A percentile compares a stretch with the other conserved stretches of the same genome.
Evolutionary conservation across 2,797 vertebrate genomes (phyloP).

Genomic region (Gila robusta): DNA sequence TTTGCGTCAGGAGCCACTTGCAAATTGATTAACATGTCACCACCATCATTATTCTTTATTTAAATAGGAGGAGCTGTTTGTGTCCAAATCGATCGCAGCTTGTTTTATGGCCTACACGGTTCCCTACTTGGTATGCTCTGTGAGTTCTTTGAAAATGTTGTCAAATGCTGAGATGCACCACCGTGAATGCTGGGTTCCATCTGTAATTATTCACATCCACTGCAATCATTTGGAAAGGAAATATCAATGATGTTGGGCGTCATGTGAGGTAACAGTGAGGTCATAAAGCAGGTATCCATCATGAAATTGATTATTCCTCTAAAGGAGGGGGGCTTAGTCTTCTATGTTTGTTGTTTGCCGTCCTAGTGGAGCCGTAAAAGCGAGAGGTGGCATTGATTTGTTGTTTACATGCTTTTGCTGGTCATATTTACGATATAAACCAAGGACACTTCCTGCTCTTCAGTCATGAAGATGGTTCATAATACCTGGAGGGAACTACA

Average conservation of each 20-base stretch:
- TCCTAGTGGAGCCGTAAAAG: constrained; percentile 75
- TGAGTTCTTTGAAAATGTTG: constrained; percentile 5
- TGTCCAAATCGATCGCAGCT: constrained; percentile 78
- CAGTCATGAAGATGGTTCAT: neutral
- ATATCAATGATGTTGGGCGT: constrained; percentile 22
- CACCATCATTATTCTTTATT: constrained; percentile 77
- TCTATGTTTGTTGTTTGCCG: constrained; percentile 70
- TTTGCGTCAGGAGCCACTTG: constrained; percentile 72
- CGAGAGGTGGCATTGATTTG: constrained; percentile 70
- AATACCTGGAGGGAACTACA: neutral
- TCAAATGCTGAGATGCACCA: constrained; percentile 18
- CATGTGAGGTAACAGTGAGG: constrained; percentile 73
- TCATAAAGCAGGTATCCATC: constrained; percentile 83
- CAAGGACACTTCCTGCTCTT: constrained; percentile 12
- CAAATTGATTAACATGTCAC: constrained; percentile 80
- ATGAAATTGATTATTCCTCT: constrained; percentile 78
- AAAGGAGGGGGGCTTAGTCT: constrained; percentile 80
- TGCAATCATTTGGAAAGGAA: constrained; percentile 18
- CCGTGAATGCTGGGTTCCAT: constrained; percentile 11
- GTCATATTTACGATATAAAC: neutral
- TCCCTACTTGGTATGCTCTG: constrained; percentile 48
- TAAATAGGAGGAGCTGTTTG: constrained; percentile 74
- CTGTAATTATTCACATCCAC: constrained; percentile 36
- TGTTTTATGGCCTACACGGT: constrained; percentile 79
- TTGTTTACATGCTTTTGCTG: constrained; percentile 18